Evolutionary conservation across 2,113 vertebrate species (phyloP).

Genomic region (Psittacara wagleri): DNA sequence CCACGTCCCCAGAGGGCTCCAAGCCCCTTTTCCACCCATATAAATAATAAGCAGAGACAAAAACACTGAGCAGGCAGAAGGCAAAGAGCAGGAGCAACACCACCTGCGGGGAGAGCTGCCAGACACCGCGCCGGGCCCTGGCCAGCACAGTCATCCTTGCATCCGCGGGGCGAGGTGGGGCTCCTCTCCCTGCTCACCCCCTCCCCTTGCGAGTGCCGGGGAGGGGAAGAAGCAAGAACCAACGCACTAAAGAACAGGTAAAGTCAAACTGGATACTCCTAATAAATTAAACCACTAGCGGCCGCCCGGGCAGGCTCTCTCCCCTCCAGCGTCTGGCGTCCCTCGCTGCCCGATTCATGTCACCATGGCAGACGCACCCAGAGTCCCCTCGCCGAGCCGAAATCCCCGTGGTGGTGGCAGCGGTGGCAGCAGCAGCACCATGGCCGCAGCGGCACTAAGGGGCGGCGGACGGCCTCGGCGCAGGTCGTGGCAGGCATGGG

Average conservation of each 20-base stretch:
- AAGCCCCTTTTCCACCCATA: slow-evolving; percentile 95
- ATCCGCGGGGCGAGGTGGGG: slow-evolving; percentile 11
- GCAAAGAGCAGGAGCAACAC: slow-evolving; percentile 92
- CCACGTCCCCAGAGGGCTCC: slow-evolving; percentile 85
- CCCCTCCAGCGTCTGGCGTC: slow-evolving; percentile 59
- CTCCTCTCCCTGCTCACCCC: slow-evolving; percentile 55
- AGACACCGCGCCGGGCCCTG: slow-evolving; percentile 88
- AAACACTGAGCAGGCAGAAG: slow-evolving; percentile 95
- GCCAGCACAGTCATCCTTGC: slow-evolving; percentile 82
- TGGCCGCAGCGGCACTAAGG: slow-evolving; percentile 26
- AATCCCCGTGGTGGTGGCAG: slow-evolving; percentile 37
- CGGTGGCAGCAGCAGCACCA: slow-evolving; percentile 19
- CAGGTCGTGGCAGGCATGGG: neutral
- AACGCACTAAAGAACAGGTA: slow-evolving; percentile 1
- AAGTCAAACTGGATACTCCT: neutral
- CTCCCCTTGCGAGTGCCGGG: slow-evolving; percentile 31
- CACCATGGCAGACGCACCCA: slow-evolving; percentile 92
- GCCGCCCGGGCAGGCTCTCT: slow-evolving; percentile 31
- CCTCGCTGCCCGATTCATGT: slow-evolving; percentile 87
- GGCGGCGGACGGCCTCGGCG: neutral
- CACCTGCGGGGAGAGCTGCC: slow-evolving; percentile 93
- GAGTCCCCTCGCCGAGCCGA: slow-evolving; percentile 74
- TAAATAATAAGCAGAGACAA: slow-evolving; percentile 96
- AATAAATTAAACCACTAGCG: slow-evolving; percentile 71
- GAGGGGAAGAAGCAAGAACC: slow-evolving; percentile 42